Evolutionary conservation across 2,888 invertebrate species (phyloP), one percentile per base, ranked within the genome.

Genomic region (Spodoptera littoralis): DNA sequence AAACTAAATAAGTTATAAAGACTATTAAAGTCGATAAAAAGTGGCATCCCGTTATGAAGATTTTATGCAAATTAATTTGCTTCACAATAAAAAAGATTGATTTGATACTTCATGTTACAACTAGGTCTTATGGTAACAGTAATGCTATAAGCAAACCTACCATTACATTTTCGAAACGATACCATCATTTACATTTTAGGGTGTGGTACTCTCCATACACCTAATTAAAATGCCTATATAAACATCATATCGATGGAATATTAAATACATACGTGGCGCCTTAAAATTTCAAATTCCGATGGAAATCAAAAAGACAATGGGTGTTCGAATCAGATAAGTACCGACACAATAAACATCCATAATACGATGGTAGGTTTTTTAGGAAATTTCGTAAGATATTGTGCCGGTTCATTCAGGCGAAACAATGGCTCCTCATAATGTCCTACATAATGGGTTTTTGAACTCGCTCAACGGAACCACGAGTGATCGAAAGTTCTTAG

Each of bases 371-470:
- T 89, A 74, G 87, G 88, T 82, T 90, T 92, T 92, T 93, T 91
- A 90, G 92, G 90, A 91, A 94, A 94, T 93, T 93, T 93, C 92
- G 92, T 92, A 93, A 93, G 92, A 92, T 93, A 93, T 93, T 93
- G 92, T 92, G 88, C 87, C 85, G 88, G 91, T 81, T 88, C 92
- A 90, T 92, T 94, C 90, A 92, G 84, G 85, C 92, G 89, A 92
- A 84, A 94, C 93, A 94, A 94, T 94, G 92, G 92, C 85, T 84
- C 85, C 87, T 88, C 89, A 90, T 92, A 90, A 92, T 90, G 91
- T 90, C 88, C 90, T 80, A 89, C 87, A 90, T 93, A 93, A 93
- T 93, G 92, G 90, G 84, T 90, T 92, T 92, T 90, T 88, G 92
- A 89, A 89, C 88, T 87, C 93, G 89, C 82, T 88, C 87, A 90